Base-by-base conservation (phyloP, 1,140 invertebrate genomes). In the Tribolium castaneum region DNA sequence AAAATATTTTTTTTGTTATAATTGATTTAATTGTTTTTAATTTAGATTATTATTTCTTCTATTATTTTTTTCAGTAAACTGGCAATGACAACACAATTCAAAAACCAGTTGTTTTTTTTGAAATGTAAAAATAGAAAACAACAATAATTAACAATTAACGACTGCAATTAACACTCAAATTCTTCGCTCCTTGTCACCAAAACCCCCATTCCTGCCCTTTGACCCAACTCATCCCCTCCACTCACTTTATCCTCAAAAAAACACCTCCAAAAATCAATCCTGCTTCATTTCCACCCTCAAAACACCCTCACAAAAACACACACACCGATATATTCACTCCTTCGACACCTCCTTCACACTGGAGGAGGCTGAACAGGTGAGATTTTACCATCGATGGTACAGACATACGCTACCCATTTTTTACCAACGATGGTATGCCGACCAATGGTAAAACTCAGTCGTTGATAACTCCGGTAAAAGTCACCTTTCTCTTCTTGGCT, bases 401-500 rank as follows among this genome's bases (percentile, higher is more conserved):
- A 25, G 56, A 66, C 30, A 35, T 39, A 66, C 59, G 59, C 13
- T 35, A 25, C 59, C 22, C 3, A n/a, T 66, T 66, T 66, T 66
- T 66, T 66, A 35, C 59, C 13, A 66, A 34, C 59, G 59, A 66
- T 13, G 59, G 59, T 35, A n/a, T 5, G 59, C 3, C 14, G 19
- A 35, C 25, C 22, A 14, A n/a, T 66, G 59, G 25, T 66, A 59
- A 30, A 30, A 30, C 52, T 22, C 13, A 10, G 59, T 66, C 59
- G 25, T 3, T 34, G 59, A 34, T 66, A 35, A 14, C 0, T 66
- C 25, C 59, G 59, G 59, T 66, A 35, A 34, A 66, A 35, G 59
- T 34, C 10, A 66, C 59, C 59, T 66, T 66, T 66, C 59, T 66
- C 59, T 66, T 19, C 30, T n/a, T 66, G 59, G 39, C 59, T 66